Conservation (phyloP, 1,140 invertebrate genomes). For the Drosophila hydei region DNA sequence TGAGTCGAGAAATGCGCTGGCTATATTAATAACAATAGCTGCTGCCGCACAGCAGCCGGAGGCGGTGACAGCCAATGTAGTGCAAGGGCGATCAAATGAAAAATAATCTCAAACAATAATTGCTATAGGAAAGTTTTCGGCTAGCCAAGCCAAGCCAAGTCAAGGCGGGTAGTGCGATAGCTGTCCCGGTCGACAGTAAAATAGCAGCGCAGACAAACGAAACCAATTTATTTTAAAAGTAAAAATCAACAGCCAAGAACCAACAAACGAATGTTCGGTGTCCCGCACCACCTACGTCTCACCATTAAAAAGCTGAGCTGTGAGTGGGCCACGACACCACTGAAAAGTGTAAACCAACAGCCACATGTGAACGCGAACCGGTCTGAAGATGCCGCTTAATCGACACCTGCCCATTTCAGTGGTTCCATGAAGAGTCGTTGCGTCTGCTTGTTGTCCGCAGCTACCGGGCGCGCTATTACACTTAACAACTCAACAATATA, state of each 20-base stretch:
- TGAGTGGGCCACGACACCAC: slow-evolving; percentile 6
- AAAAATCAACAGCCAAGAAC: slow-evolving; percentile 74
- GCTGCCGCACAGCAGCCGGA: slow-evolving; percentile 40
- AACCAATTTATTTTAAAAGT: slow-evolving; percentile 81
- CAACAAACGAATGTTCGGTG: background rate
- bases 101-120: slow-evolving; percentile 78
- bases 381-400: slow-evolving; percentile 4
- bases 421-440: background rate
- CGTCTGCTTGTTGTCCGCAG: background rate
- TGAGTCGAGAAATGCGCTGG: slow-evolving; percentile 43
- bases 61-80: slow-evolving; percentile 45
- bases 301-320: slow-evolving; percentile 33
- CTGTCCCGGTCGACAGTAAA: slow-evolving; percentile 31
- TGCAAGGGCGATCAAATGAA: slow-evolving; percentile 54
- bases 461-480: background rate
- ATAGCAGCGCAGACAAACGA: slow-evolving; percentile 71
- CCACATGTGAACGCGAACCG: slow-evolving; percentile 5
- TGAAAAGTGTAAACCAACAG: slow-evolving; percentile 23
- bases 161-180: background rate
- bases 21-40: slow-evolving; percentile 77
- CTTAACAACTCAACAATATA: slow-evolving; percentile 17
- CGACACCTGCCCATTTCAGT: slow-evolving; percentile 3
- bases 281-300: background rate
- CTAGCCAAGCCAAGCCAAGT: slow-evolving; percentile 9
- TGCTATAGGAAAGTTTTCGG: slow-evolving; percentile 69